These are phyloP conservation scores for Omphaloscelis lunosa DNA, from an alignment of 2,888 invertebrate species.

Conservation along the genomic window DNA sequence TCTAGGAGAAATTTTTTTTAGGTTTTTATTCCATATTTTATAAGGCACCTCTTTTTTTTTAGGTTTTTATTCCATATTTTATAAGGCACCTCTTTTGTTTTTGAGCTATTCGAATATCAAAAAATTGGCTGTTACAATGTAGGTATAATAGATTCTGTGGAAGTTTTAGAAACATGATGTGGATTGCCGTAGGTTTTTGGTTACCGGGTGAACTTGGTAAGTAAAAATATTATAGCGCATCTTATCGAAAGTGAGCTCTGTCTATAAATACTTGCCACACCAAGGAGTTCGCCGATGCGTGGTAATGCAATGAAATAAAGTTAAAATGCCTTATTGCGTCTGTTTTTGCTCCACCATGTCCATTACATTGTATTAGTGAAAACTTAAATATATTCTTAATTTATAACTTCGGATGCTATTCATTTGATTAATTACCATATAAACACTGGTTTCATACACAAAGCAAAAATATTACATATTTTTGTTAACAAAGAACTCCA, in stretches of 20 bases:
- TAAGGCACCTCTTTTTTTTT: too few relatives aligned
- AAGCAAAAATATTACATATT: conserved; percentile 18
- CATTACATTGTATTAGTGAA: not conserved
- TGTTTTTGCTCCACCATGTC: not conserved
- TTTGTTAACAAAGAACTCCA: conserved; percentile 25
- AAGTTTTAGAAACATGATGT: not conserved
- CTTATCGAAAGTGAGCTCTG: too few relatives aligned
- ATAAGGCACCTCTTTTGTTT: too few relatives aligned
- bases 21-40: too few relatives aligned
- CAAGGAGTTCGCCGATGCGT: not conserved
- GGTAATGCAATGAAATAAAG: not conserved
- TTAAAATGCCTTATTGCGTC: not conserved
- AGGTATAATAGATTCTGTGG: too few relatives aligned
- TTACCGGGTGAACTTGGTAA: not conserved
- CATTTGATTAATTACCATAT: conserved; percentile 3
- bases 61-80: too few relatives aligned
- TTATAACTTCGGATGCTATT: not conserved
- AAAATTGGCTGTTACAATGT: too few relatives aligned
- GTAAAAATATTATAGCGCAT: not conserved
- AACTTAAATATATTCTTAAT: not conserved
- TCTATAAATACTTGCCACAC: not conserved
- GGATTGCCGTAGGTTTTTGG: not conserved
- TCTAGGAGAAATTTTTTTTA: not conserved
- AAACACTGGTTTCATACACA: not conserved
- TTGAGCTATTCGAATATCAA: too few relatives aligned